Conservation (phyloP, 2,113 vertebrate species). For the Rafetus swinhoei region DNA sequence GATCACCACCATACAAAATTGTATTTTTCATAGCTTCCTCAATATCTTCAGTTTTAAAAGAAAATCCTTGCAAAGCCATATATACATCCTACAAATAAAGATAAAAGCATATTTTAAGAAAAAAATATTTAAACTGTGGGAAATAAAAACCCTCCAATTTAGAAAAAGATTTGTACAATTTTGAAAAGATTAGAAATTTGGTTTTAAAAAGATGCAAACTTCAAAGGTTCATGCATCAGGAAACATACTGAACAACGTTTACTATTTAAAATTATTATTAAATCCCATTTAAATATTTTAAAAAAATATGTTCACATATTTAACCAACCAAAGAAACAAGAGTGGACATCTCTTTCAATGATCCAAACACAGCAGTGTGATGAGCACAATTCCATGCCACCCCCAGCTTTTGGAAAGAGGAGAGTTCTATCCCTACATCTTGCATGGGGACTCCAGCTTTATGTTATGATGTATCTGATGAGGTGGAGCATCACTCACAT, state of each 20-base stretch:
- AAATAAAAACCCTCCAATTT: not conserved
- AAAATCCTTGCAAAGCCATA: conserved; percentile 91
- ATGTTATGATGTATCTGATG: not conserved
- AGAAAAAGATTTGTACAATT: not conserved
- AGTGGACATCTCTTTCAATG: not conserved
- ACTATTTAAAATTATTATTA: not conserved
- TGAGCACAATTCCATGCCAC: not conserved
- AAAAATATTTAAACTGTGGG: not conserved
- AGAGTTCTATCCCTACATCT: not conserved
- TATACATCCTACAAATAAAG: conserved; percentile 89
- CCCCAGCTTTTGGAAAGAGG: not conserved
- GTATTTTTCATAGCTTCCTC: conserved; percentile 98
- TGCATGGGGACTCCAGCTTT: not conserved
- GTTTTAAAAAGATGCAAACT: not conserved
- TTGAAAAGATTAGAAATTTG: not conserved
- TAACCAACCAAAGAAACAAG: not conserved
- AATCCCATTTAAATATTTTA: not conserved
- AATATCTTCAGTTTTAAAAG: conserved; percentile 94
- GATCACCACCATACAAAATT: conserved; percentile 92
- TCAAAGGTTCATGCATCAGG: rapidly evolving
- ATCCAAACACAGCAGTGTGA: rapidly evolving
- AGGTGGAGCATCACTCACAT: rapidly evolving
- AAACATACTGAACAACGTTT: not conserved
- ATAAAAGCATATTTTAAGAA: not conserved
- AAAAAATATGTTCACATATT: not conserved